A percentile compares a stretch with the other conserved stretches of the same genome.
Evolutionary conservation across 2,797 vertebrate species (phyloP).

Genomic region (Taenioides sp.): DNA sequence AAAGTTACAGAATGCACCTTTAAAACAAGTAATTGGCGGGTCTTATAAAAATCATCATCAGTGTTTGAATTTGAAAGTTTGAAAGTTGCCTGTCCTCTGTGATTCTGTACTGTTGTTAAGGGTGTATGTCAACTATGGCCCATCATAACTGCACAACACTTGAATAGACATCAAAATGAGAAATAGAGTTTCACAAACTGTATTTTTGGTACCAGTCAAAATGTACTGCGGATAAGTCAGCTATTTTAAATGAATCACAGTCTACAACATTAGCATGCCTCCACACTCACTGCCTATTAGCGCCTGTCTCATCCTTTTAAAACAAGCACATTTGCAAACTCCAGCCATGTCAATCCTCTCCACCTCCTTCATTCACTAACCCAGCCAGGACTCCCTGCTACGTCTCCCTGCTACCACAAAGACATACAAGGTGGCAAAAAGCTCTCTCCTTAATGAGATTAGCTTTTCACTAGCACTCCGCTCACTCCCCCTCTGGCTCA

Average conservation of each 20-base stretch:
- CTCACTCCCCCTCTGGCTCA: slow-evolving; percentile 75
- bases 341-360: slow-evolving; percentile 44
- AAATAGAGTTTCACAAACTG: not conserved
- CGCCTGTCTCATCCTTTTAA: slow-evolving; percentile 55
- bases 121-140: not conserved
- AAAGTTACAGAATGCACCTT: too few relatives aligned
- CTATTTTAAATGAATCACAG: slow-evolving; percentile 40
- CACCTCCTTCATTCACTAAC: slow-evolving; percentile 52
- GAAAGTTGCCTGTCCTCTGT: too few relatives aligned
- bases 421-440: slow-evolving; percentile 72
- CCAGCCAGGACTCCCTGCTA: slow-evolving; percentile 51
- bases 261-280: slow-evolving; percentile 30
- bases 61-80: too few relatives aligned
- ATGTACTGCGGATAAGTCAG: slow-evolving; percentile 10
- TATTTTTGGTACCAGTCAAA: slow-evolving; percentile 12
- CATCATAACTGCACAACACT: too few relatives aligned
- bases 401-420: slow-evolving; percentile 54
- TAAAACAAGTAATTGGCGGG: too few relatives aligned
- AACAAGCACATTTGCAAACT: slow-evolving; percentile 51
- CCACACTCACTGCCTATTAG: too few relatives aligned
- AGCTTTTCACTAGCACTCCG: slow-evolving; percentile 72
- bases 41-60: too few relatives aligned
- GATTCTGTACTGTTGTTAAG: not conserved
- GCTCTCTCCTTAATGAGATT: slow-evolving; percentile 81
- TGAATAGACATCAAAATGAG: not conserved